Evolutionary conservation across 2,888 invertebrate species (phyloP), one percentile per base, ranked within the genome.

Genomic region (Sisyra terminalis): DNA sequence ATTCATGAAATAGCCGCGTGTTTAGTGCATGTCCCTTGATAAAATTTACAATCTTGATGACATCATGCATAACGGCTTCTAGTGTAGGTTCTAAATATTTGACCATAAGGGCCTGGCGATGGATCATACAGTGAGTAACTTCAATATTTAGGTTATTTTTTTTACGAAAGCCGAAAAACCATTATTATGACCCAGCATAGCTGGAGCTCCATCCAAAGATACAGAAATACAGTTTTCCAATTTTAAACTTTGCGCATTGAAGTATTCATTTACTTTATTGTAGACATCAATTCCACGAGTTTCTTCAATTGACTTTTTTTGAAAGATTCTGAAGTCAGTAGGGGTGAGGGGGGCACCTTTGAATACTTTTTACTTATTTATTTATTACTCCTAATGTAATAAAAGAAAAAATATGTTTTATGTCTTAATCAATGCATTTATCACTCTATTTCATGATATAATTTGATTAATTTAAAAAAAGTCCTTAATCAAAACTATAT

Each of bases 61-160:
- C 45, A 45, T 49, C 48, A 47, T 49, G 41, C 46, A 46, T 48
- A 45, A 49, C 45, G 47, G 47, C 47, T 48, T 49, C 48, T 47
- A 49, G 44, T 45, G 48, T 46, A 48, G 45, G 47, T 49, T 49
- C 47, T 40, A 50, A 47, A 50, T 49, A 40, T 50, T 46, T 49
- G 40, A 48, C 46, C 32, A 48, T 39, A 42, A 48, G 45, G 37
- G 49, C 46, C 47, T 50, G 50, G 46, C 46, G 50, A 49, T 50
- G 49, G 47, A 50, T 50, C 47, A 49, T 49, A 48, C 46, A 49
- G 43, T 47, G 47, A 49, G 42, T 48, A 49, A 50, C 47, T 46
- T 48, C 46, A 49, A 49, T 49, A 42, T 49, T 50, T 42, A 45
- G 46, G 43, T 49, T 49, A 45, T 49, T 49, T 44, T 48, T 42